Evolutionary conservation across 2,113 vertebrate genomes (phyloP), one percentile per base, ranked within the genome.

Genomic region (Hyla sarda): DNA sequence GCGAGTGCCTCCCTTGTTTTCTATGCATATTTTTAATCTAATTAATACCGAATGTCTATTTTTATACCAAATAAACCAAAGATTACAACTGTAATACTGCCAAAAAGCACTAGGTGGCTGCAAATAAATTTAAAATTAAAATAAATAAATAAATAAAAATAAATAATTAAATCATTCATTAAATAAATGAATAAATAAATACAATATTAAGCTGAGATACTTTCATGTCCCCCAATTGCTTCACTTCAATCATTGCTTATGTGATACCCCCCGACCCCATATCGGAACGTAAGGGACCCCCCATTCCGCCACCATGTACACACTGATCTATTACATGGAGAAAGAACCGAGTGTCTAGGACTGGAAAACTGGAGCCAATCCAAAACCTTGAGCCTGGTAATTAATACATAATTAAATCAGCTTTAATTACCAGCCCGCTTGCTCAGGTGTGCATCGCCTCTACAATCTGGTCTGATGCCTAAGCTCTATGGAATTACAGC

Each of bases 381-480:
- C 74, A 77, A 77, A 77, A 52, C 74, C 74, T 77, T 77, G 74
- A 52, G 28, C 74, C 50, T 77, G 9, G 48, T 32, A 77, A 77
- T 77, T 52, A 77, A 77, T 77, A 77, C 74, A 77, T 77, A 54
- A 77, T 77, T 77, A 77, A 77, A 52, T 52, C 74, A 21, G 74
- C 74, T 54, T 50, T 77, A 77, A 77, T 77, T 77, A 50, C 48
- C 48, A 77, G 74, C 47, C 32, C 52, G 74, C 47, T 77, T 77
- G 28, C 74, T 77, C 74, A 77, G 74, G 74, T 77, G 50, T 77
- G 73, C 25, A 30, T 48, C 48, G 45, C 45, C 45, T 50, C 47
- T 41, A 41, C 67, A 71, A 71, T 71, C 73, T 76, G 73, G 73
- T 50, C 25, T 48, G 47, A 50, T 48, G 73, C 45, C 73, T 50